Evolutionary conservation across 2,888 invertebrate genomes (phyloP), one percentile per base, ranked within the genome.

Genomic region (Tryphoninae sp.): DNA sequence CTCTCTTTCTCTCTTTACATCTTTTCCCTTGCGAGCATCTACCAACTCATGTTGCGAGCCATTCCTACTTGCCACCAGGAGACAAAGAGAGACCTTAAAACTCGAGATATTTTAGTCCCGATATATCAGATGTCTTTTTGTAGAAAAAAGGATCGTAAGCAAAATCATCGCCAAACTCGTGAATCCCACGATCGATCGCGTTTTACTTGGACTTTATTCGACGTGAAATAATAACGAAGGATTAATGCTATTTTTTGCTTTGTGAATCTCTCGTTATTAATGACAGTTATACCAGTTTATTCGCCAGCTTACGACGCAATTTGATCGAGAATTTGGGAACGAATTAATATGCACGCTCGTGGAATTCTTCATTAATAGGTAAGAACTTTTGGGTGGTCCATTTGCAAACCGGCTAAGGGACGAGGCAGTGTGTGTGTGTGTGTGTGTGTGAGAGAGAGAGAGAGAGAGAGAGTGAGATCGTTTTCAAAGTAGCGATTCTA

Each of bases 301-400:
- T 62, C 22, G 45, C 22, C 33, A 42, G 59, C 16, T 74, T 68
- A 33, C 23, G 72, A 68, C 40, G 51, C 33, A 40, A 64, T 77
- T 80, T 64, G 77, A 80, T 82, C 68, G 69, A 64, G 45, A 11
- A 55, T 49, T 74, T 33, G 45, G 33, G 13, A 64, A 26, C 42
- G 72, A 82, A 82, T 82, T 82, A 77, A 77, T 80, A 80, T 74
- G 82, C 82, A 64, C 58, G 19, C 40, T 61, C 62, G 69, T 51
- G 77, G 80, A 80, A 82, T 80, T 74, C 68, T 65, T 59, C 80
- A 73, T 80, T 82, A 73, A 82, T 77, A 82, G 73, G 77, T 80
- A 73, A 53, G 59, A 81, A 81, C 69, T 77, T 82, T 82, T 80
- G 82, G 82, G 82, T 82, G 80, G 82, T 80, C 80, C 80, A 77